phyloP scores from a whole-genome alignment of 2,797 vertebrate species.

The Orientallactaga sibirica region DNA sequence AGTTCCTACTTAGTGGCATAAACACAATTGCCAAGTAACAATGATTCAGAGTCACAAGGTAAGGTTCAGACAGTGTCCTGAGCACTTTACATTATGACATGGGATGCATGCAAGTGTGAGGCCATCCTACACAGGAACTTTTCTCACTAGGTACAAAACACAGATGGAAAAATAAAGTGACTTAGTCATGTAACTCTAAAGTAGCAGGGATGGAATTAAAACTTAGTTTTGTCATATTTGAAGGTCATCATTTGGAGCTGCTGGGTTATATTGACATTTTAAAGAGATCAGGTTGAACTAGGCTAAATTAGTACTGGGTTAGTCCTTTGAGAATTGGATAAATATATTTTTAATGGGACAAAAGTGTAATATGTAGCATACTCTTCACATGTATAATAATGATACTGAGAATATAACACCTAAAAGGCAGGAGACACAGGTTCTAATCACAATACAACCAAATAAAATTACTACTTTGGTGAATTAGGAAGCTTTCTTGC shows the following conservation, averaged over 20 bases:
- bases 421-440: not conserved
- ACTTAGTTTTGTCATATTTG: not conserved
- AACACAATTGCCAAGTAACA: not conserved
- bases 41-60: not conserved
- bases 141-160: not conserved
- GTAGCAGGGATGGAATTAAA: not conserved
- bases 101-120: rapidly evolving
- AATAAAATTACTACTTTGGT: not conserved
- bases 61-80: not conserved
- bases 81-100: rapidly evolving
- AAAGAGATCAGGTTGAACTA: not conserved
- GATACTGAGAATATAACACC: not conserved
- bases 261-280: not conserved
- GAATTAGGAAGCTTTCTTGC: not conserved
- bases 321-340: not conserved
- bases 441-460: not conserved
- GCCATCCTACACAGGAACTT: not conserved
- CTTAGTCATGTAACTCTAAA: not conserved
- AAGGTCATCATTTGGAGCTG: not conserved
- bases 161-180: not conserved
- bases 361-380: not conserved
- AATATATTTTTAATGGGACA: not conserved
- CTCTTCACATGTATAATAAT: not conserved
- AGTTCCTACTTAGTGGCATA: not conserved
- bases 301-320: not conserved